A percentile compares a stretch with the other conserved stretches of the same genome.
These are phyloP conservation scores for Rhaphigaster nebulosa DNA, from an alignment of 2,888 invertebrate genomes.

Conservation along the genomic window DNA sequence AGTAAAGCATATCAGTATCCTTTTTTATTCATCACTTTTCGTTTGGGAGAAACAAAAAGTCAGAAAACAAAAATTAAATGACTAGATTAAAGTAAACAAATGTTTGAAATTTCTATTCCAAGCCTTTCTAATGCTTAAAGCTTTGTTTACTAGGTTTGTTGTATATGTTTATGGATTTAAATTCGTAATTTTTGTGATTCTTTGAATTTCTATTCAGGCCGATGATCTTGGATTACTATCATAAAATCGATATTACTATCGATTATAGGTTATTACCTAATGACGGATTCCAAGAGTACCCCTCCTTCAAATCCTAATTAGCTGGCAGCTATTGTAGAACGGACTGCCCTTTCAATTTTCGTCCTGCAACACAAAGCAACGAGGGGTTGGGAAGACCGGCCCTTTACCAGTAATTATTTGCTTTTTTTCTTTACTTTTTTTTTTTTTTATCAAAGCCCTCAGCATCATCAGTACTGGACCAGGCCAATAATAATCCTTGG, in stretches of 20 bases:
- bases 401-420: constrained; percentile 45
- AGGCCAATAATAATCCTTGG: constrained; percentile 29
- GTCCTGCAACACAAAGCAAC: neutral
- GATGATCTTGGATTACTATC: too few relatives aligned
- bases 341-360: constrained; percentile 29
- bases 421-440: neutral
- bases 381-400: neutral
- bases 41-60: too few relatives aligned
- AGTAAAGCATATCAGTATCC: too few relatives aligned
- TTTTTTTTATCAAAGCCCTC: constrained; percentile 42
- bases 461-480: neutral
- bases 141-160: too few relatives aligned
- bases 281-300: neutral
- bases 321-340: neutral
- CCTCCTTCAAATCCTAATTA: constrained; percentile 40
- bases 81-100: too few relatives aligned
- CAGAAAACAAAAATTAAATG: too few relatives aligned
- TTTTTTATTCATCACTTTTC: too few relatives aligned
- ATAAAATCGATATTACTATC: neutral
- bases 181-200: too few relatives aligned
- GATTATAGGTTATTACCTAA: neutral
- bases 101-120: too few relatives aligned
- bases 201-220: neutral
- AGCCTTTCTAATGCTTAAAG: too few relatives aligned
- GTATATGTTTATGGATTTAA: too few relatives aligned